Conservation (phyloP, 2,113 vertebrate genomes). For the Hiodon tergisus region DNA sequence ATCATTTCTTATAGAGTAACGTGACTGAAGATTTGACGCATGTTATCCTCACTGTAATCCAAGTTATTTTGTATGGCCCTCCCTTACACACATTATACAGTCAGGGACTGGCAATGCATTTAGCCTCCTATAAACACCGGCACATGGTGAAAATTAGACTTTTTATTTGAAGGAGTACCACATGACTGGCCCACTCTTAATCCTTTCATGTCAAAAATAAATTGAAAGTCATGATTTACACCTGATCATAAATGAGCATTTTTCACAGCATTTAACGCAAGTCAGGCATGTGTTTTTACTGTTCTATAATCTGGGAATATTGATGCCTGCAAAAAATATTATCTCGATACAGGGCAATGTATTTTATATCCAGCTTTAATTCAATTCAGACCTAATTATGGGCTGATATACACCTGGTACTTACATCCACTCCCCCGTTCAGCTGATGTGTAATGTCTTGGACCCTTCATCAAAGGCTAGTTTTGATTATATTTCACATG, state of each 20-base stretch:
- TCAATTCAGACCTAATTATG: conserved; percentile 61
- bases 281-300: background rate
- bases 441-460: conserved; percentile 60
- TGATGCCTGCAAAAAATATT: conserved; percentile 33
- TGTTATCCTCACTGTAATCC: background rate
- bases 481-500: conserved; percentile 65
- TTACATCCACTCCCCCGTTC: conserved; percentile 53
- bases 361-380: conserved; percentile 57
- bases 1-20: no score
- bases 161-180: conserved; percentile 25
- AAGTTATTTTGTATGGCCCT: background rate
- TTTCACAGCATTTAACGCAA: conserved; percentile 20
- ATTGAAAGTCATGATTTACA: conserved; percentile 37
- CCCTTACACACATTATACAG: conserved; percentile 32
- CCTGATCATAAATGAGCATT: conserved; percentile 35
- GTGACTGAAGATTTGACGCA: no score
- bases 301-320: conserved; percentile 10
- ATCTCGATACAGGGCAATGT: conserved; percentile 44
- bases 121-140: conserved; percentile 42
- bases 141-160: conserved; percentile 24
- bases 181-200: conserved; percentile 18
- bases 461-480: conserved; percentile 60
- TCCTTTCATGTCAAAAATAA: conserved; percentile 42
- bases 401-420: conserved; percentile 61
- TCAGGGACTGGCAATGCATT: conserved; percentile 35